Conservation (phyloP, 2,113 vertebrate genomes). For the Theristicus caerulescens region DNA sequence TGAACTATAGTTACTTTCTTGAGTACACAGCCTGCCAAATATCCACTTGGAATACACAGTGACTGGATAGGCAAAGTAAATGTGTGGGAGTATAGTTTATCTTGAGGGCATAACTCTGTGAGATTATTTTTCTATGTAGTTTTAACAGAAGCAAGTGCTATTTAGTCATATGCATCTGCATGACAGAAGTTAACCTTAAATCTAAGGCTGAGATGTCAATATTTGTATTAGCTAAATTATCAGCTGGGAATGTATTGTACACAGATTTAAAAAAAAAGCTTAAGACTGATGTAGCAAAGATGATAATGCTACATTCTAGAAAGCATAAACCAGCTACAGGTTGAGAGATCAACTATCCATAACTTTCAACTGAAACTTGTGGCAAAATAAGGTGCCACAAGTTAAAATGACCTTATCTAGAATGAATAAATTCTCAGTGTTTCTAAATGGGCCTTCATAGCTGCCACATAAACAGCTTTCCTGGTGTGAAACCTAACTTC, state of each 20-base stretch:
- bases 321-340: neutral
- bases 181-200: neutral
- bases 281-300: neutral
- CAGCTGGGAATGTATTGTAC: neutral
- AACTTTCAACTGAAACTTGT: neutral
- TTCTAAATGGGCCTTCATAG: neutral
- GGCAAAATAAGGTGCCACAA: neutral
- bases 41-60: neutral
- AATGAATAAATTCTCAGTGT: neutral
- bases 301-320: neutral
- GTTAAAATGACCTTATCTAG: neutral
- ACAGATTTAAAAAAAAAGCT: neutral
- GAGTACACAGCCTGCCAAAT: neutral
- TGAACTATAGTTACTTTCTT: conserved; percentile 8
- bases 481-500: neutral
- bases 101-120: neutral
- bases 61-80: neutral
- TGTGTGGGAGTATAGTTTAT: neutral
- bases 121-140: neutral
- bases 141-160: neutral
- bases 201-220: neutral
- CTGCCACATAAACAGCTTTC: neutral
- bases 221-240: neutral
- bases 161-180: neutral
- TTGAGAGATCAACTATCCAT: neutral